Conservation (phyloP, 2,797 vertebrate species). For the Danio choprae region DNA sequence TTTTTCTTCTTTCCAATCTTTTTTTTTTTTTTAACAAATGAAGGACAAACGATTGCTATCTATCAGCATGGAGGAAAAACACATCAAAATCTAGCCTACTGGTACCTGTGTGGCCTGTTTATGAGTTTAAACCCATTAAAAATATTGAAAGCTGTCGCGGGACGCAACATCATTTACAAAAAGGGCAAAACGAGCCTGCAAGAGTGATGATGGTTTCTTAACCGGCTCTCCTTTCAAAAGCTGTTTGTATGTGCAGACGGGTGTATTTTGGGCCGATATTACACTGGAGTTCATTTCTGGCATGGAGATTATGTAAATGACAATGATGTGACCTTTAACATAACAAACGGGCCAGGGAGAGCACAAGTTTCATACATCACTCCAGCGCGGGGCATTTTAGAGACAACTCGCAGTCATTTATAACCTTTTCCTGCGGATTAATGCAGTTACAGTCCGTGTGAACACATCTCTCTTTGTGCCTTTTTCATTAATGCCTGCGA, state of each 20-base stretch:
- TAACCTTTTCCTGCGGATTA: constrained; percentile 85
- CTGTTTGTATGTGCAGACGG: neutral
- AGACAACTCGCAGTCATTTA: constrained; percentile 84
- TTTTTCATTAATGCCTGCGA: constrained; percentile 78
- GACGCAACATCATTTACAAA: constrained; percentile 85
- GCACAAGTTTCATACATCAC: constrained; percentile 95
- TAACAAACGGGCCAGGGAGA: constrained; percentile 85
- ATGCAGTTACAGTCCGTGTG: constrained; percentile 79
- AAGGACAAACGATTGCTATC: constrained; percentile 91
- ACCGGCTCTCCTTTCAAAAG: constrained; percentile 63
- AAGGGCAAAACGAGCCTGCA: constrained; percentile 85
- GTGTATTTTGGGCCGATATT: constrained; percentile 75
- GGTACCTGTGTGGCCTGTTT: constrained; percentile 22
- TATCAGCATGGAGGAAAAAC: constrained; percentile 80
- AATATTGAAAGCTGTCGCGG: constrained; percentile 72
- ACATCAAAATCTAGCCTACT: constrained; percentile 77
- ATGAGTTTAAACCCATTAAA: constrained; percentile 72
- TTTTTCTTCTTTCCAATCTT: constrained; percentile 75
- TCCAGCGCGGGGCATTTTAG: constrained; percentile 77
- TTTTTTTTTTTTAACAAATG: constrained; percentile 78
- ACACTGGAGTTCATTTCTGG: constrained; percentile 72
- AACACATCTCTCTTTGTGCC: constrained; percentile 69
- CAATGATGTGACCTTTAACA: constrained; percentile 90
- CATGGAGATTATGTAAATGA: constrained; percentile 90
- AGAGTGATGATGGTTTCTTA: constrained; percentile 86